A percentile compares a stretch with the other conserved stretches of the same genome.
Conservation (phyloP, 2,113 vertebrate genomes). For the Anhinga anhinga region DNA sequence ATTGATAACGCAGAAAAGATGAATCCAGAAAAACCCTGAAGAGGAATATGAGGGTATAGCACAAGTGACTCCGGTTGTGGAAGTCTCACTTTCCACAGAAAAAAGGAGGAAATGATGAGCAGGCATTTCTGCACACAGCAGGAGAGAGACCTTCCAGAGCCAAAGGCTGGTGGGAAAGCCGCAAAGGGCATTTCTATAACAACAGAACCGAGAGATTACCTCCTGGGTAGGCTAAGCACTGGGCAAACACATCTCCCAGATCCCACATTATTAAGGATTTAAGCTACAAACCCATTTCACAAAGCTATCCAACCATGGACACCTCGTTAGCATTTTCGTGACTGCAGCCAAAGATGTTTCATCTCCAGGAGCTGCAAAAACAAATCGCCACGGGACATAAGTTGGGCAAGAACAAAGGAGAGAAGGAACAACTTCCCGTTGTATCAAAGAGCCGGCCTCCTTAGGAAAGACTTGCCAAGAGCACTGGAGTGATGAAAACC, state of each 20-base stretch:
- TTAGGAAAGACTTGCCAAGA: background rate
- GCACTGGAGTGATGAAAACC: background rate
- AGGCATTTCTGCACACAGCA: background rate
- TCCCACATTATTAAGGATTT: background rate
- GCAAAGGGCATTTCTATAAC: background rate
- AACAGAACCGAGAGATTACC: background rate
- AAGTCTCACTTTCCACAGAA: background rate
- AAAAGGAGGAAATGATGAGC: background rate
- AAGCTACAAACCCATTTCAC: background rate
- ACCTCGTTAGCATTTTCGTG: background rate
- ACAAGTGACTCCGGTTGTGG: background rate
- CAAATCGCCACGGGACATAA: rapidly evolving
- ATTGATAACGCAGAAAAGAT: rapidly evolving
- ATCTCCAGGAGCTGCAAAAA: background rate
- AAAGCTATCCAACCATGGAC: background rate
- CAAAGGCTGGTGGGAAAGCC: background rate
- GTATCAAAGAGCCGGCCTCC: background rate
- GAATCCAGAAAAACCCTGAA: background rate
- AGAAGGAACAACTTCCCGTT: background rate
- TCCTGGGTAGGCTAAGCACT: background rate
- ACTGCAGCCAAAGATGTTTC: background rate
- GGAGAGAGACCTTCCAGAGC: background rate
- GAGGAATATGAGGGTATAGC: background rate
- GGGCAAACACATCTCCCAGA: background rate
- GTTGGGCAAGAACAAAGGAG: background rate